A percentile compares a stretch with the other conserved stretches of the same genome.
These are phyloP conservation scores for Pterostichus madidus DNA, from an alignment of 2,888 invertebrate species.

Conservation along the genomic window DNA sequence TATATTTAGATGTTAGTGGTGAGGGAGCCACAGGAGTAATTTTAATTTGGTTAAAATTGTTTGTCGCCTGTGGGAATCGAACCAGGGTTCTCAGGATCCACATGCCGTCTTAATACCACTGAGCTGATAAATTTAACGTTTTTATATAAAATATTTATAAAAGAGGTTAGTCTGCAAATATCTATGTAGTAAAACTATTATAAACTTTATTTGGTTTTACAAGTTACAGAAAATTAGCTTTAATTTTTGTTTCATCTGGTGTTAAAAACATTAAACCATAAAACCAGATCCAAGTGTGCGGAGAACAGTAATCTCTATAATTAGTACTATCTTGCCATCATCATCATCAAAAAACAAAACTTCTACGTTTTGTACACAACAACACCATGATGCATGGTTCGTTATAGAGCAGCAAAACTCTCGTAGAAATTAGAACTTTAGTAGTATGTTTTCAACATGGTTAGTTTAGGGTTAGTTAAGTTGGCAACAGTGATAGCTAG, in stretches of 20 bases:
- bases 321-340: conserved; percentile 13
- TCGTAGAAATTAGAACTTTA: not conserved
- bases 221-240: not conserved
- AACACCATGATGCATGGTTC: not conserved
- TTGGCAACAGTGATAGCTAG: not conserved
- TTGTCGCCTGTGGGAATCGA: too few relatives aligned
- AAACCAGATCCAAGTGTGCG: conserved; percentile 33
- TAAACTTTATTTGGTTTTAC: not conserved
- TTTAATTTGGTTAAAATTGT: too few relatives aligned
- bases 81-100: too few relatives aligned
- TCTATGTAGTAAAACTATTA: too few relatives aligned
- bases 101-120: too few relatives aligned
- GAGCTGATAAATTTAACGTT: too few relatives aligned
- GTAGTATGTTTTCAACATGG: not conserved
- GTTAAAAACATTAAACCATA: conserved; percentile 23
- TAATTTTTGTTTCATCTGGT: not conserved
- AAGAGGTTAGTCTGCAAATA: too few relatives aligned
- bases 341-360: conserved; percentile 43
- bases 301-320: conserved; percentile 39
- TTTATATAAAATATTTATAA: too few relatives aligned
- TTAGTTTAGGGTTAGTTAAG: conserved; percentile 1
- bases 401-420: not conserved
- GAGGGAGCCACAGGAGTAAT: too few relatives aligned
- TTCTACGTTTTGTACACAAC: not conserved
- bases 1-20: too few relatives aligned